Percentiles rank a stretch among this genome's conserved stretches.
Conservation (phyloP, 2,888 invertebrate species). For the Exephanes ischioxanthus region DNA sequence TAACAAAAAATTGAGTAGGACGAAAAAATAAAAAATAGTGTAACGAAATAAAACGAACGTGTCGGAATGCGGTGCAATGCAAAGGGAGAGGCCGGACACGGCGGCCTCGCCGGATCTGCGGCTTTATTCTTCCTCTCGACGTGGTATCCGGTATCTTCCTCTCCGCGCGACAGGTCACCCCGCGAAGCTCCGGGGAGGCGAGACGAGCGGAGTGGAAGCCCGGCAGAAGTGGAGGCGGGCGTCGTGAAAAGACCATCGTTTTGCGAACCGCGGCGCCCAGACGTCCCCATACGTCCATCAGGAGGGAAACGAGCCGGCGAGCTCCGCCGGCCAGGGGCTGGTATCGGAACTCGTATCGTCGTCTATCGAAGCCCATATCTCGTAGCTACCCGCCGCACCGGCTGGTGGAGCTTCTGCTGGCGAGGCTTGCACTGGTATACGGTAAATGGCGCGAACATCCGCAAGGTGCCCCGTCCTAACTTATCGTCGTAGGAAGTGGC, state of each 20-base stretch:
- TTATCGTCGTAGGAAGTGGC: slow-evolving; percentile 83
- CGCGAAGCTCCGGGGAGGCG: neutral
- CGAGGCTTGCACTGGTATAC: slow-evolving; percentile 70
- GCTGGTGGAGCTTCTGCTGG: slow-evolving; percentile 22
- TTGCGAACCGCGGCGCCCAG: slow-evolving; percentile 27
- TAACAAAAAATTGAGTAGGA: neutral
- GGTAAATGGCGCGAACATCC: slow-evolving; percentile 84
- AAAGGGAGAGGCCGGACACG: neutral
- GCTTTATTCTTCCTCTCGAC: slow-evolving; percentile 34
- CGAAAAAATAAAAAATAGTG: neutral
- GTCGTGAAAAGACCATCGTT: slow-evolving; percentile 45
- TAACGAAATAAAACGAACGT: neutral
- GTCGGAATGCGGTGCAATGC: neutral
- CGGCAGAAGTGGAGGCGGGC: slow-evolving; percentile 7
- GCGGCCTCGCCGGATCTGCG: neutral
- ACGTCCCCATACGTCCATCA: slow-evolving; percentile 75
- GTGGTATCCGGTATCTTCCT: slow-evolving; percentile 58
- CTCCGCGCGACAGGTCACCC: neutral
- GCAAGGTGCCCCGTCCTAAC: slow-evolving; percentile 81
- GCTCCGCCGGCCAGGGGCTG: slow-evolving; percentile 44
- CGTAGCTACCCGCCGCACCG: slow-evolving; percentile 47
- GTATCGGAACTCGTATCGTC: slow-evolving; percentile 75
- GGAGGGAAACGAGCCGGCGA: slow-evolving; percentile 70
- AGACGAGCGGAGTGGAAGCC: slow-evolving; percentile 54
- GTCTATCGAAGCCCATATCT: slow-evolving; percentile 63